These are phyloP conservation scores for Trachelus tabidus DNA, from an alignment of 2,888 invertebrate genomes.

Conservation along the genomic window DNA sequence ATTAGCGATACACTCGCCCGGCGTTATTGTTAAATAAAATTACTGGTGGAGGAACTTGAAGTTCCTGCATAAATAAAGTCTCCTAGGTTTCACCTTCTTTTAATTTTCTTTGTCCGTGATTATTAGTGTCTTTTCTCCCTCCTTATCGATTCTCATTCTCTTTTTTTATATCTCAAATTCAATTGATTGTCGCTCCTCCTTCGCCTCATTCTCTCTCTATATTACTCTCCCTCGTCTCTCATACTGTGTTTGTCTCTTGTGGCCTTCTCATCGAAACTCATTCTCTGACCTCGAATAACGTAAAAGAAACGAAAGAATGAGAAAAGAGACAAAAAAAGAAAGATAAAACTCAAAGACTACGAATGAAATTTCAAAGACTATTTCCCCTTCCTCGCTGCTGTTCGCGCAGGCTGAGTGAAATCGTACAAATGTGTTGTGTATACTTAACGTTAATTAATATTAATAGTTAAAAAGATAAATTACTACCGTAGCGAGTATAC, in stretches of 20 bases:
- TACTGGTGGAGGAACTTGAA: background rate
- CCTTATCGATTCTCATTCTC: background rate
- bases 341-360: constrained; percentile 18
- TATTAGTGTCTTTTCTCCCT: background rate
- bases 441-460: constrained; percentile 63
- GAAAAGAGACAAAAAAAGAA: background rate
- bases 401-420: constrained; percentile 58
- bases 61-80: background rate
- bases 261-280: background rate
- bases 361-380: constrained; percentile 1
- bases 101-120: background rate
- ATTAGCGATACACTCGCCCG: background rate
- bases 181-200: background rate
- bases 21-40: background rate
- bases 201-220: background rate
- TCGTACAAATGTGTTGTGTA: constrained; percentile 66
- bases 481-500: constrained; percentile 47
- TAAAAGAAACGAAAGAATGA: background rate
- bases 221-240: background rate
- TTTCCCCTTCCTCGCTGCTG: constrained; percentile 49
- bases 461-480: constrained; percentile 39
- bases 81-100: background rate
- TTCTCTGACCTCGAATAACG: background rate
- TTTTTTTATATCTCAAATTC: background rate
- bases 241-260: background rate